A percentile compares a stretch with the other conserved stretches of the same genome.
Evolutionary conservation across 2,888 invertebrate species (phyloP).

Genomic region (Agrenia bidenticulata): DNA sequence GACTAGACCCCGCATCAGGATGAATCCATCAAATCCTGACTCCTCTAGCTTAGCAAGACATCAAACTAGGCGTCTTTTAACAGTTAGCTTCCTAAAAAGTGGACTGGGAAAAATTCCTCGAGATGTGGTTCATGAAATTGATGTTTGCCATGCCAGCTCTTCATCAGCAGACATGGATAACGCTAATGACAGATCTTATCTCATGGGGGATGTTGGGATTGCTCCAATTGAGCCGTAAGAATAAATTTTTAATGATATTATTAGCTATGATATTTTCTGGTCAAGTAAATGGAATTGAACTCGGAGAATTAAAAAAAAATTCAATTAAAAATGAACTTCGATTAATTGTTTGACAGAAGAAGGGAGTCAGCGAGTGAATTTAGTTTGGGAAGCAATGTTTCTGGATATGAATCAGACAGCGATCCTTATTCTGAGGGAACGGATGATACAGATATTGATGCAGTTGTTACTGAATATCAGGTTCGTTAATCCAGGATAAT

Average conservation of each 20-base stretch:
- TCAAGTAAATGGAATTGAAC: neutral
- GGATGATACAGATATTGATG: constrained; percentile 69
- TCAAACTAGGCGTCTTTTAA: constrained; percentile 44
- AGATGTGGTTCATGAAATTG: constrained; percentile 47
- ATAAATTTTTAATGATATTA: neutral
- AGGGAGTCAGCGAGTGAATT: constrained; percentile 47
- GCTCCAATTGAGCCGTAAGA: constrained; percentile 42
- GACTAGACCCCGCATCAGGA: constrained; percentile 31
- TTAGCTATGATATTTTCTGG: neutral
- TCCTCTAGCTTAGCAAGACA: neutral
- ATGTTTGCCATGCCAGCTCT: constrained; percentile 28
- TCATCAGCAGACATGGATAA: constrained; percentile 24
- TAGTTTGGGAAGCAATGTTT: constrained; percentile 51
- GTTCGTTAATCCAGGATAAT: constrained; percentile 58
- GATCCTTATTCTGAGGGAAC: constrained; percentile 56
- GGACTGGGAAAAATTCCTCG: constrained; percentile 48
- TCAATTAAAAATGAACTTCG: constrained; percentile 3
- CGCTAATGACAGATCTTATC: constrained; percentile 43
- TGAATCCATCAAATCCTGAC: neutral
- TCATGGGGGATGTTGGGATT: constrained; percentile 50
- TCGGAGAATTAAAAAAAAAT: neutral
- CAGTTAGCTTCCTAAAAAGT: constrained; percentile 49
- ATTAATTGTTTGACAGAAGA: constrained; percentile 17
- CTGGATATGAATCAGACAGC: constrained; percentile 59
- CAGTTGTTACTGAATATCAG: constrained; percentile 73